A percentile compares a stretch with the other conserved stretches of the same genome.
These are phyloP conservation scores for Platysteira castanea DNA, from an alignment of 2,113 vertebrate species.

Conservation along the genomic window DNA sequence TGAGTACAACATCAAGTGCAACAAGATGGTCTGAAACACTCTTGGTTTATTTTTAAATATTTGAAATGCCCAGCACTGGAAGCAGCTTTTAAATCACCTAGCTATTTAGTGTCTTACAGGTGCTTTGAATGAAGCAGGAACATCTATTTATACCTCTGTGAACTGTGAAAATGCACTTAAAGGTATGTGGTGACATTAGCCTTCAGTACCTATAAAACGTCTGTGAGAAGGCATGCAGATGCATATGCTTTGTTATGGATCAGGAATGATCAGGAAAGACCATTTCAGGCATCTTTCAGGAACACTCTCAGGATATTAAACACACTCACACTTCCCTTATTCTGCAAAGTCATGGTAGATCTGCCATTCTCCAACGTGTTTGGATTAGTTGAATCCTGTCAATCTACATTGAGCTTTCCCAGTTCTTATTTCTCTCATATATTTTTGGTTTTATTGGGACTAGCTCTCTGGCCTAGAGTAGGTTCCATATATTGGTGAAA, in stretches of 20 bases:
- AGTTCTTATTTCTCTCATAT: background rate
- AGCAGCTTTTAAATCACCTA: background rate
- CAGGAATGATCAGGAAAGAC: background rate
- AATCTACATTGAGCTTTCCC: background rate
- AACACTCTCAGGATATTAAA: background rate
- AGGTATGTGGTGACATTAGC: background rate
- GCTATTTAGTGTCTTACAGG: background rate
- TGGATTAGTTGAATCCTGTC: background rate
- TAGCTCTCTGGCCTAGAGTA: background rate
- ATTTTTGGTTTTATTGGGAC: background rate
- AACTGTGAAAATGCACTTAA: background rate
- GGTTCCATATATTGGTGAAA: background rate
- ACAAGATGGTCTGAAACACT: background rate
- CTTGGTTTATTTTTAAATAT: background rate
- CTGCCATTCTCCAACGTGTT: background rate
- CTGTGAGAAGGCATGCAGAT: background rate
- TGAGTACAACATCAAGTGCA: background rate
- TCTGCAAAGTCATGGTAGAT: background rate
- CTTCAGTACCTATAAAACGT: background rate
- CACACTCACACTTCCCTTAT: background rate
- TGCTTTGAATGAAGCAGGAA: background rate
- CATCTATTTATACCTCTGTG: background rate
- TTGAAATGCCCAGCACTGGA: background rate
- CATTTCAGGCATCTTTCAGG: background rate
- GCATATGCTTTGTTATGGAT: background rate